phyloP scores from a whole-genome alignment of 2,888 invertebrate species.

The Elmis aenea region DNA sequence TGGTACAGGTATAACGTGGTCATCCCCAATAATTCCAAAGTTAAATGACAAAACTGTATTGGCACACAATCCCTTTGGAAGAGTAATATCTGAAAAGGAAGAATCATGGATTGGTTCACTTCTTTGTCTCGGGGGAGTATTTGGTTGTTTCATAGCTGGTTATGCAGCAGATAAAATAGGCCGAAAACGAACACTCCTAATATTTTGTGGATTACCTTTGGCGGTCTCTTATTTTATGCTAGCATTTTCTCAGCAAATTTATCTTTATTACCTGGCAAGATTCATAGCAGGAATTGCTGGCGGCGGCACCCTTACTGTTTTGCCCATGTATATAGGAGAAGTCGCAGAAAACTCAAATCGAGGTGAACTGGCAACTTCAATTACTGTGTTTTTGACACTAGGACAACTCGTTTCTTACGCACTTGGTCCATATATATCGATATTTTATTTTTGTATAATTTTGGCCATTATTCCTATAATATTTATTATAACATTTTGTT shows the following conservation, averaged over 20 bases:
- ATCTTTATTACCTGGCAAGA: constrained; percentile 45
- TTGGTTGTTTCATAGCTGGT: constrained; percentile 65
- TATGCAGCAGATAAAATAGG: constrained; percentile 60
- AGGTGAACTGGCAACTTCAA: constrained; percentile 72
- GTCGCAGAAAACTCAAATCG: constrained; percentile 70
- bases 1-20: constrained; percentile 47
- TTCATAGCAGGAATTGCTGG: constrained; percentile 57
- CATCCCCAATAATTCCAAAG: constrained; percentile 32
- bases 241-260: constrained; percentile 11
- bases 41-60: constrained; percentile 27
- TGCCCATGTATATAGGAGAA: constrained; percentile 79
- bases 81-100: constrained; percentile 37
- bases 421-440: constrained; percentile 27
- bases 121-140: constrained; percentile 47
- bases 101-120: constrained; percentile 52
- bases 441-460: constrained; percentile 44
- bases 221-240: constrained; percentile 54
- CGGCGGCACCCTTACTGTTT: constrained; percentile 63
- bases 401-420: constrained; percentile 56
- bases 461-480: constrained; percentile 52
- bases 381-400: constrained; percentile 63
- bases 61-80: constrained; percentile 37
- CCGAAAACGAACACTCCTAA: constrained; percentile 60
- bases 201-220: constrained; percentile 52
- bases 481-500: constrained; percentile 56